Percentiles rank a stretch among this genome's conserved stretches.
Evolutionary conservation across 2,888 invertebrate species (phyloP).

Genomic region (Oxytorus armatus): DNA sequence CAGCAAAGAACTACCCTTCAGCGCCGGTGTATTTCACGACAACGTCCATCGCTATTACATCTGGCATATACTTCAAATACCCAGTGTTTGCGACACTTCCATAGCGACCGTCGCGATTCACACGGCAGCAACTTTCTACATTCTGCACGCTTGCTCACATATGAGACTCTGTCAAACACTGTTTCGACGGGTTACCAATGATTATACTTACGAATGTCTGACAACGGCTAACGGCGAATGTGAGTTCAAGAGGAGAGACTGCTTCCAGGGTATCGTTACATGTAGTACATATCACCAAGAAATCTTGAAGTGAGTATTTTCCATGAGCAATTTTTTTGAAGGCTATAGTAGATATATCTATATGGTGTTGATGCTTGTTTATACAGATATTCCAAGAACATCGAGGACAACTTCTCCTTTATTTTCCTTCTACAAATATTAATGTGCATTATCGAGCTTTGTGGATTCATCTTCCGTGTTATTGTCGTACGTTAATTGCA

Average conservation of each 20-base stretch:
- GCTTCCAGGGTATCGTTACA: conserved; percentile 25
- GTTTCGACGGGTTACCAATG: conserved; percentile 12
- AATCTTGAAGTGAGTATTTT: conserved; percentile 69
- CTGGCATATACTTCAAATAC: conserved; percentile 59
- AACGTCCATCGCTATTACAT: conserved; percentile 27
- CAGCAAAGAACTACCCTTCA: conserved; percentile 57
- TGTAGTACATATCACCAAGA: conserved; percentile 65
- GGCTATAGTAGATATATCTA: too few relatives aligned
- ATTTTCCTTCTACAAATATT: conserved; percentile 58
- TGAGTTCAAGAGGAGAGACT: too few relatives aligned
- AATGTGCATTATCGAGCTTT: conserved; percentile 58
- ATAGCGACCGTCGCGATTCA: conserved; percentile 56
- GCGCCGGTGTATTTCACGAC: conserved; percentile 58
- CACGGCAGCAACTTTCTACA: conserved; percentile 51
- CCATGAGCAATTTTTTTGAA: too few relatives aligned
- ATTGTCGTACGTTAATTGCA: conserved; percentile 50
- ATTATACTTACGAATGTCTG: not conserved
- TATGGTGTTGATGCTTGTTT: not conserved
- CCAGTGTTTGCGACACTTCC: conserved; percentile 30
- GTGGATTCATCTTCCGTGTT: conserved; percentile 59
- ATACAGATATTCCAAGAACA: not conserved
- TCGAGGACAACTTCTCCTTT: conserved; percentile 36
- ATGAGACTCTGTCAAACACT: conserved; percentile 41
- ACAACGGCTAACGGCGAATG: too few relatives aligned
- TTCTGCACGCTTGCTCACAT: conserved; percentile 62